These are phyloP conservation scores for Nemurella pictetii DNA, from an alignment of 2,888 invertebrate genomes.

Conservation along the genomic window DNA sequence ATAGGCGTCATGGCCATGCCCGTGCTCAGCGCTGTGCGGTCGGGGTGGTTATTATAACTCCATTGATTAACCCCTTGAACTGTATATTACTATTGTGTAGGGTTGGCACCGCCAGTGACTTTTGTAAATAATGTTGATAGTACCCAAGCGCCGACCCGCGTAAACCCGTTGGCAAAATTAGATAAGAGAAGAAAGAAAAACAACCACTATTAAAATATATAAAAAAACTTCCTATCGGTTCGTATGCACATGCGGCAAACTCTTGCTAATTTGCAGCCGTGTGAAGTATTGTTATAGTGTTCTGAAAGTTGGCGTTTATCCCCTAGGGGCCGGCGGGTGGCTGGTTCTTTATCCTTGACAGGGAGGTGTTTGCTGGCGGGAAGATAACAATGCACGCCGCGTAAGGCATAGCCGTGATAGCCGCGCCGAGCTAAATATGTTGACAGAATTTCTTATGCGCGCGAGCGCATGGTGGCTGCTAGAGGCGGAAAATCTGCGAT, in stretches of 20 bases:
- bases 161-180: slow-evolving; percentile 31
- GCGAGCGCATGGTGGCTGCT: slow-evolving; percentile 49
- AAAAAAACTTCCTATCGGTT: slow-evolving; percentile 39
- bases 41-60: neutral
- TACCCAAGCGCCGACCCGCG: slow-evolving; percentile 12
- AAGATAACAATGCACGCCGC: slow-evolving; percentile 27
- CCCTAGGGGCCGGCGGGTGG: neutral
- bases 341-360: slow-evolving; percentile 2
- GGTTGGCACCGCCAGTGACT: neutral
- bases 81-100: neutral
- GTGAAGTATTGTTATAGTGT: slow-evolving; percentile 36
- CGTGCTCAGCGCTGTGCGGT: neutral
- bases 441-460: slow-evolving; percentile 53
- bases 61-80: slow-evolving; percentile 20
- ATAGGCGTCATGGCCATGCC: neutral
- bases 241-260: slow-evolving; percentile 36
- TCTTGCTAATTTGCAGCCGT: slow-evolving; percentile 38
- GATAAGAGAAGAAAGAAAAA: slow-evolving; percentile 35
- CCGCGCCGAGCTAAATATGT: slow-evolving; percentile 48
- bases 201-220: slow-evolving; percentile 35
- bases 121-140: slow-evolving; percentile 19
- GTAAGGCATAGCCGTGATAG: slow-evolving; percentile 8
- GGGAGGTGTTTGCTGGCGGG: neutral
- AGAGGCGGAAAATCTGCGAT: slow-evolving; percentile 46
- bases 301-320: slow-evolving; percentile 23